These are phyloP conservation scores for Heteronetta atricapilla DNA, from an alignment of 2,113 vertebrate genomes.

Conservation along the genomic window DNA sequence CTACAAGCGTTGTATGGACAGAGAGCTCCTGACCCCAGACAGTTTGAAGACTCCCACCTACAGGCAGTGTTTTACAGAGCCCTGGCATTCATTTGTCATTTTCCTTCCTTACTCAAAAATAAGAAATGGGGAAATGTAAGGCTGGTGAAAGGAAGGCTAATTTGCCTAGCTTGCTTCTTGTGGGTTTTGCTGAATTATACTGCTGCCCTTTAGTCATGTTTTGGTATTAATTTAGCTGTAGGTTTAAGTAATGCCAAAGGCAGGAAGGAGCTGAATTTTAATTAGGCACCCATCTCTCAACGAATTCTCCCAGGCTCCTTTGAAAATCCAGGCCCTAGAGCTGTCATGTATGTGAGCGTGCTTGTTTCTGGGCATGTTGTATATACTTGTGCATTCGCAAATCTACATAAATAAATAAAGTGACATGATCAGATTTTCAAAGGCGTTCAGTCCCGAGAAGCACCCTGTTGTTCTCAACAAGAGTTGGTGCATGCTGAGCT, in stretches of 20 bases:
- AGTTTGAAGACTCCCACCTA: not conserved
- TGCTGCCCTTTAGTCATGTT: conserved; percentile 44
- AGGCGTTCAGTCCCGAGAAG: not conserved
- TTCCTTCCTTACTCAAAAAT: conserved; percentile 3
- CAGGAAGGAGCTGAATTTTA: conserved; percentile 44
- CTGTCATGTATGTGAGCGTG: conserved; percentile 4
- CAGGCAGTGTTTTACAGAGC: not conserved
- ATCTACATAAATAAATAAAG: conserved; percentile 68
- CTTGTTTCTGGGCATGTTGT: conserved; percentile 24
- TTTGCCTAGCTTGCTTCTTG: conserved; percentile 26
- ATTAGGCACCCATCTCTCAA: conserved; percentile 54
- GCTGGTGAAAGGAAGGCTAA: conserved; percentile 31
- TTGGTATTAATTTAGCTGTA: conserved; percentile 53
- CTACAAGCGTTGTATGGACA: not conserved
- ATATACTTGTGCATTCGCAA: conserved; percentile 25
- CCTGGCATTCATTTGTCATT: not conserved
- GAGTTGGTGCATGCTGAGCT: not conserved
- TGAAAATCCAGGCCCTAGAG: conserved; percentile 37
- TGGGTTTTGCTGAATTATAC: conserved; percentile 47
- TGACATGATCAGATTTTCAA: conserved; percentile 48
- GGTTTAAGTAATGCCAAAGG: conserved; percentile 48
- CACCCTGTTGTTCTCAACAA: not conserved
- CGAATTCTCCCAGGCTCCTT: conserved; percentile 1
- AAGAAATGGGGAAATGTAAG: not conserved
- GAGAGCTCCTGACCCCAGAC: not conserved